Evolutionary conservation across 2,113 vertebrate genomes (phyloP).

Genomic region (Bubo bubo): DNA sequence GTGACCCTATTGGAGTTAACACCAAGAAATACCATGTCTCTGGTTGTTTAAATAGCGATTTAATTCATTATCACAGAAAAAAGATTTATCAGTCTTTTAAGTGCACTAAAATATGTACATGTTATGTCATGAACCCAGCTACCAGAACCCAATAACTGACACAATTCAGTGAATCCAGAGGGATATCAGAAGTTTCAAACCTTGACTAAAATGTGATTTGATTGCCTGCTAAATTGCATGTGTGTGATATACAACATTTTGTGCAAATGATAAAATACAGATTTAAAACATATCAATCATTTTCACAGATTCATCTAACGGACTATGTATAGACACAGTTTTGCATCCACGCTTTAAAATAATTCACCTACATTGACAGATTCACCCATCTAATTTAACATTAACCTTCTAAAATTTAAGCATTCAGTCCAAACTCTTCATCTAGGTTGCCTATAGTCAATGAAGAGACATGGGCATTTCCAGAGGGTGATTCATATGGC

Average conservation of each 20-base stretch:
- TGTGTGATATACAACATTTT: neutral
- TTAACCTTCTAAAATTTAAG: constrained; percentile 4
- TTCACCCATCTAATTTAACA: neutral
- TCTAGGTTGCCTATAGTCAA: neutral
- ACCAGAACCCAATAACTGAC: neutral
- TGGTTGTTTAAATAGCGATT: neutral
- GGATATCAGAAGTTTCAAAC: neutral
- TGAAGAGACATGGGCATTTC: neutral
- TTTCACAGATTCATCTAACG: neutral
- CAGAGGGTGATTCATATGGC: neutral
- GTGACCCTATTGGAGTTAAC: neutral
- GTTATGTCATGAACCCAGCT: neutral
- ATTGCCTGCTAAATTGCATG: neutral
- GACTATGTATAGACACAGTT: neutral
- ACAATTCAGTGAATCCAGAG: neutral
- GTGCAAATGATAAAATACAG: neutral
- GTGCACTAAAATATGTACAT: neutral
- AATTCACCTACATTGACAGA: neutral
- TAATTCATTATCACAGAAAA: neutral
- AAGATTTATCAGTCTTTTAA: neutral
- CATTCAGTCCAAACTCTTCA: neutral
- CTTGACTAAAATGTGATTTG: neutral
- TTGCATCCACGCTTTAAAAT: neutral
- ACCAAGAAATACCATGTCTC: neutral
- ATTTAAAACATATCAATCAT: neutral